Evolutionary conservation across 37 sponge, comb jelly and placozoan species (phyloP), one percentile per base, ranked within the genome.

Genomic region (Petrosia ficiformis): DNA sequence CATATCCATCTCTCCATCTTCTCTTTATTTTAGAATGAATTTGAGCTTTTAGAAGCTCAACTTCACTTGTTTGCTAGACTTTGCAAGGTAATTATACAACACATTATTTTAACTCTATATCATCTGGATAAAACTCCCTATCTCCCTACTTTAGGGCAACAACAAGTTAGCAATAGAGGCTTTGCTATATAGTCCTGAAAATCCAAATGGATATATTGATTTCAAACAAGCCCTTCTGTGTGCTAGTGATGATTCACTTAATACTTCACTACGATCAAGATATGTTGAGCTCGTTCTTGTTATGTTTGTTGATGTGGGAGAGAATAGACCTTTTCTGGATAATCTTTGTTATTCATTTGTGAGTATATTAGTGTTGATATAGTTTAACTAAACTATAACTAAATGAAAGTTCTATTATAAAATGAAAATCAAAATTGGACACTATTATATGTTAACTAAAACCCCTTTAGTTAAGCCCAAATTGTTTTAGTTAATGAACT

Each of bases 291-390:
- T 85, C n/a, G 65, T 85, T 21, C 25, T 37, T 3, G 86, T 85
- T 25, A 38, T 89, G 76, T 89, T 72, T 70, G 80, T 89, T 48
- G 89, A 82, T 67, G 84, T 89, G 31, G 89, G 80, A 43, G 66
- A 78, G 35, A 89, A 89, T 71, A 67, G 84, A 3, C 58, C 89
- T 42, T 43, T 83, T 21, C 75, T 89, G 64, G 89, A 89, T 22
- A 73, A 72, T 34, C 83, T 89, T n/a, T 67, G 84, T 28, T 37
- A 70, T 61, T 78, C 89, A 44, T 89, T 89, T 74, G 82, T 83
- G 33, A 73, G 86, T 78, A 24, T 21, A 38, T 22, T n/a, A 22
- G 21, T 30, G n/a, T n/a, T n/a, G n/a, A n/a, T n/a, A n/a, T n/a
- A n/a, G n/a, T n/a, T n/a, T n/a, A n/a, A n/a, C n/a, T n/a, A n/a